Evolutionary conservation across 2,113 vertebrate genomes (phyloP), one percentile per base, ranked within the genome.

Genomic region (Eolophus roseicapilla): DNA sequence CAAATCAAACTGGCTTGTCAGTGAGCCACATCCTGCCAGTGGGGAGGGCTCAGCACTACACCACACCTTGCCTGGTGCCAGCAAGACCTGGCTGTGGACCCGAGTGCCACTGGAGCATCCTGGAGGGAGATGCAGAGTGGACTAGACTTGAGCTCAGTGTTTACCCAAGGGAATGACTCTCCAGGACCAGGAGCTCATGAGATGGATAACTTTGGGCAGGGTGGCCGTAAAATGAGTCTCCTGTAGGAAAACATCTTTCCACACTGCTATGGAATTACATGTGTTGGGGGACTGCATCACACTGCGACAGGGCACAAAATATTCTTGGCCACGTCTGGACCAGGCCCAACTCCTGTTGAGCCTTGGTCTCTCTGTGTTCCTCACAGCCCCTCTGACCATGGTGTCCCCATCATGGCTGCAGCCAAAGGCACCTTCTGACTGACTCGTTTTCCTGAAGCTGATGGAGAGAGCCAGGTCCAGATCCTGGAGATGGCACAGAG

Each of bases 111-210:
- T 28, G 49, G 23, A 86, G 16, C 60, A 79, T 46, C 55, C 25
- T 43, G 24, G 39, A 81, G 12, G 19, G 63, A 63, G 13, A 33
- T 2, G 0, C 3, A 4, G 46, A 19, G 5, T 6, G 2, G 25
- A 86, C 23, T 35, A 92, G 79, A 71, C 82, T 37, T 6, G 5
- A 89, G 12, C 47, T 67, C 65, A 17, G 43, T n/a, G 35, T 3
- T 71, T 33, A 43, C 43, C 37, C 27, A 52, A 8, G 47, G 5
- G 37, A 82, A 43, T 1, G 11, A 17, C 39, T 46, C 19, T 63
- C 17, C 43, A 27, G 46, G 41, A 43, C 23, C n/a, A 68, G 71
- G 41, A 90, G 28, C 27, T 89, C 57, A 10, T n/a, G 82, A 88
- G 44, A 41, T 14, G 14, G 13, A 12, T 52, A 67, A 11, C 11